Percentiles rank a stretch among this genome's conserved stretches.
phyloP scores from a whole-genome alignment of 2,113 vertebrate genomes.

The Tor tambroides region DNA sequence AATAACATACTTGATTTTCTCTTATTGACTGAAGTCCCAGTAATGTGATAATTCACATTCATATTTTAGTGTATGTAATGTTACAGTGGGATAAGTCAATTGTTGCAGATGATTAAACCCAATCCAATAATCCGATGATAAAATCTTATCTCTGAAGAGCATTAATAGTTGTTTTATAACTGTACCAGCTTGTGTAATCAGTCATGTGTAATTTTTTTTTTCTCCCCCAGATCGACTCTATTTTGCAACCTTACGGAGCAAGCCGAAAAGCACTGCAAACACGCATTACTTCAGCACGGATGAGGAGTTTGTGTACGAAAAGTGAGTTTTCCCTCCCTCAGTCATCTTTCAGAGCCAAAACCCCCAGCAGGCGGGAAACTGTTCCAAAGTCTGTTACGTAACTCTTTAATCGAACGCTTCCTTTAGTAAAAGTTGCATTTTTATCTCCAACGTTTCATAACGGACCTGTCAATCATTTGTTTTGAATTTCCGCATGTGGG shows the following conservation, averaged over 20 bases:
- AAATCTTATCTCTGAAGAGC: background rate
- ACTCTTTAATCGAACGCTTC: background rate
- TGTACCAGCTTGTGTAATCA: background rate
- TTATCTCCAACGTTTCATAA: background rate
- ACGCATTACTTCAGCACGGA: slow-evolving; percentile 98
- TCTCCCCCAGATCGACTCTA: slow-evolving; percentile 89
- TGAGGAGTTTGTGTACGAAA: slow-evolving; percentile 95
- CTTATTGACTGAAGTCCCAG: slow-evolving; percentile 14
- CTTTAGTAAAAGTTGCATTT: slow-evolving; percentile 7
- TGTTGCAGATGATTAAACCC: background rate
- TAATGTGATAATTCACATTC: background rate
- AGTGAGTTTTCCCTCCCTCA: slow-evolving; percentile 80
- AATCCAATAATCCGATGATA: background rate
- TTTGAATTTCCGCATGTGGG: slow-evolving; percentile 1
- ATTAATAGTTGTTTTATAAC: slow-evolving; percentile 21
- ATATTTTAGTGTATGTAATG: background rate
- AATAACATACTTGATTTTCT: background rate
- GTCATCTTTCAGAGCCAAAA: background rate
- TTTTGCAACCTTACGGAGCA: slow-evolving; percentile 92
- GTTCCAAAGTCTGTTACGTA: slow-evolving; percentile 23
- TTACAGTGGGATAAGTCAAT: background rate
- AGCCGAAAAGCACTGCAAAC: slow-evolving; percentile 93
- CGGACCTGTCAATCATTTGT: slow-evolving; percentile 14
- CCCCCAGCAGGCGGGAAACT: background rate
- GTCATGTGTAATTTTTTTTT: slow-evolving; percentile 12